Evolutionary conservation across 2,888 invertebrate genomes (phyloP), one percentile per base, ranked within the genome.

Genomic region (Chorisops tibialis): DNA sequence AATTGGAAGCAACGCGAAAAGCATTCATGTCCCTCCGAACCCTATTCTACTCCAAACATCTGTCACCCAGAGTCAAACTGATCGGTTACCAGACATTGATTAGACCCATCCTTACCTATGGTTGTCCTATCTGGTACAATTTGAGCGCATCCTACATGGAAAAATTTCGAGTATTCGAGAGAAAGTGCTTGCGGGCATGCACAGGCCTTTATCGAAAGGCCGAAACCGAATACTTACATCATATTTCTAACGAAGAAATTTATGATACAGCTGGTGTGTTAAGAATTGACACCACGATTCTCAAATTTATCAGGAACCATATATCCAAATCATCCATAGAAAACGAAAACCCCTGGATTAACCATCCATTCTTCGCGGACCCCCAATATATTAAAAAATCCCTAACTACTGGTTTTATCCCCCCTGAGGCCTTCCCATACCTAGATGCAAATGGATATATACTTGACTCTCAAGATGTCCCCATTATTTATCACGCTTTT

Each of bases 41-140:
- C 14, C 49, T 59, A 16, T 59, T 49, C 21, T 19, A 11, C 37
- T 21, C 21, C 9, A 59, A 35, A 39, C 4, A 59, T 35, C 12
- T 49, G 11, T 11, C 9, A 38, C 11, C n/a, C 9, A n/a, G n/a
- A 9, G 38, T 38, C 38, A 38, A 52, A 38, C 12, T 52, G 6
- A 52, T 18, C n/a, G 21, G 38, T 12, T 52, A 52, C 39, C 21
- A 52, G 22, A 21, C 37, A 4, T 30, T 52, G 19, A 30, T 52
- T n/a, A 52, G 52, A 39, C 52, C 52, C 9, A 37, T 52, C 16
- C 9, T 52, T 9, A 52, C 52, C 6, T 48, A 48, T 48, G 48
- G 48, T 41, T 41, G 54, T 19, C 41, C 37, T 22, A 30, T 54
- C 24, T 58, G 59, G 59, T 58, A n/a, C 19, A 58, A 47, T 30